Base-by-base conservation (phyloP, 2,797 vertebrate genomes). In the Enteromius trimaculatus region DNA sequence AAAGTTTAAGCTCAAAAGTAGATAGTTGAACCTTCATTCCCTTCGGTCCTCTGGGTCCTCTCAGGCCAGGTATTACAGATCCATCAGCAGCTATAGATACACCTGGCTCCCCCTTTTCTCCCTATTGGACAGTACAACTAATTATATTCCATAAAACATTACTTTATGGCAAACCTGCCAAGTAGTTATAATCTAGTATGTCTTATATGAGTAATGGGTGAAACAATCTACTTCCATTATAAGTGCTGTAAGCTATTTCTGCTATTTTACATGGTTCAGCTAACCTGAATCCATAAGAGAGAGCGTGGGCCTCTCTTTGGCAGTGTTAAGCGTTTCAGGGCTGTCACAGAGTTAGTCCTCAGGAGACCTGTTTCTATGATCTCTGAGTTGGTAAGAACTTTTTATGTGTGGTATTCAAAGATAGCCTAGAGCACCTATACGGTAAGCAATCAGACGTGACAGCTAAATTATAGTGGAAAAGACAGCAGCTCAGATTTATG, bases 41-140 rank as follows among this genome's bases (percentile, higher is more conserved):
- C 94, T 96, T 97, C 85, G 88, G 92, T 79, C 96, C 95, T 77
- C 90, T 90, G 60, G 95, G 90, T 71, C 93, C 94, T 86, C 86
- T 91, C 11, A 92, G 86, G 1, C 92, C 89, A 68, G 92, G 83
- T 62, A 95, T 89, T 80, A 96, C 58, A 62, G 96, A 95, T 84
- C 96, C 92, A 53, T 96, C 94, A 44, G 96, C 95, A 16, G 96
- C 93, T 19, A 97, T 91, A 55, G 95, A 92, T 72, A 94, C 90
- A 0, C 97, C 97, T 0, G 97, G 90, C 84, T 99, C 97, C 53
- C 97, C 97, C 87, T 97, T 98, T 87, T 96, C 96, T 13, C 97
- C 97, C 97, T 99, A 90, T 83, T 6, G 92, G 42, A 37, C 76
- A 49, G 82, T 37, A 51, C 11, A 66, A 47, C 39, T 39, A 70